These are phyloP conservation scores for Platalea minor DNA, from an alignment of 2,797 vertebrate genomes.

Conservation along the genomic window DNA sequence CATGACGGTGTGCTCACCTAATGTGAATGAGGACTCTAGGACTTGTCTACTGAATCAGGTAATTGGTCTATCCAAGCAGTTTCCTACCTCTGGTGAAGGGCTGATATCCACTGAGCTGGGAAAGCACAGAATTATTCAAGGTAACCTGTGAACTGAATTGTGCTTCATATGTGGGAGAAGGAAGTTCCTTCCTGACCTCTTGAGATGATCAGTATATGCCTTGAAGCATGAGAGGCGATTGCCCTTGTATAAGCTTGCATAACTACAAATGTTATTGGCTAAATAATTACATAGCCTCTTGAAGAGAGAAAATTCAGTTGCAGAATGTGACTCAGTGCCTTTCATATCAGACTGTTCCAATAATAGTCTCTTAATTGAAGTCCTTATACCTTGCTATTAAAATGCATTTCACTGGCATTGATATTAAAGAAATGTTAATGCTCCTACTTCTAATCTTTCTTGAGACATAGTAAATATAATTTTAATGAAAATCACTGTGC, in stretches of 20 bases:
- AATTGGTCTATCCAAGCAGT: neutral
- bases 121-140: neutral
- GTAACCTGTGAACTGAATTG: neutral
- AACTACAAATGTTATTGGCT: slow-evolving; percentile 34
- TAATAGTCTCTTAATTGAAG: slow-evolving; percentile 46
- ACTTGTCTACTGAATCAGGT: neutral
- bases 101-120: neutral
- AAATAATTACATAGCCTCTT: slow-evolving; percentile 49
- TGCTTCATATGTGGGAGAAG: neutral
- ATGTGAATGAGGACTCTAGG: neutral
- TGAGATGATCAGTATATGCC: slow-evolving; percentile 18
- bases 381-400: slow-evolving; percentile 50
- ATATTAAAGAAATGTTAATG: slow-evolving; percentile 47
- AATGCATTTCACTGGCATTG: slow-evolving; percentile 21
- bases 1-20: neutral
- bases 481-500: slow-evolving; percentile 40
- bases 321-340: slow-evolving; percentile 49
- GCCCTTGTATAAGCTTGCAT: slow-evolving; percentile 30
- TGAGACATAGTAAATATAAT: slow-evolving; percentile 2
- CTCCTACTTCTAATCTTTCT: slow-evolving; percentile 34
- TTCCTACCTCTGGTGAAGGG: slow-evolving; percentile 13
- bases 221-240: slow-evolving; percentile 20
- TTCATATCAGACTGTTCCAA: slow-evolving; percentile 34
- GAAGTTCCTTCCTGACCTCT: slow-evolving; percentile 43
- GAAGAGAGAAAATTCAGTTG: slow-evolving; percentile 34